Base-by-base conservation (phyloP, 2,113 vertebrate genomes). In the Chrysochloris asiatica region DNA sequence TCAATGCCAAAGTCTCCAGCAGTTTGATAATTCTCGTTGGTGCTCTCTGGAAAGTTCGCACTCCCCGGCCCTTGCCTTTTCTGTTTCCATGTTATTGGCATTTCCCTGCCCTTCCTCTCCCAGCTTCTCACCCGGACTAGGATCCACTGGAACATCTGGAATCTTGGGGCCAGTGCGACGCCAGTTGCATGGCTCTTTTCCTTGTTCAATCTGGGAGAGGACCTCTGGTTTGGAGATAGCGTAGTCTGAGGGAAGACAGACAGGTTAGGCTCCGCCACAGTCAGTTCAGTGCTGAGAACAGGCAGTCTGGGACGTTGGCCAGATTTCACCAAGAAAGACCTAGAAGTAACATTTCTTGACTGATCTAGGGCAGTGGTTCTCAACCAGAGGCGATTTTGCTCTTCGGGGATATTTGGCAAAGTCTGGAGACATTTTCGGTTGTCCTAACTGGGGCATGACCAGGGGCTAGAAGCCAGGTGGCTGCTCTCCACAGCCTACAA, bases 161-260 rank as follows among this genome's bases (percentile, higher is more conserved):
- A 94, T 80, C 78, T 96, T 95, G 52, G 93, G 83, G 61, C 83
- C 82, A 0, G 4, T 1, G 3, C 73, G 89, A 6, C 92, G 91
- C 93, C 93, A 95, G 3, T 0, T 3, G 47, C 96, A 95, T 0
- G 96, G 94, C 36, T 98, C 97, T 82, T 96, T 96, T 17, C 94
- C 97, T 30, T 86, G 95, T 26, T 97, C 96, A 0, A 81, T 83
- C 38, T 92, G 95, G 83, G 97, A 95, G n/a, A 97, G 94, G 28
- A 97, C 89, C 48, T 96, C 95, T 0, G 97, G 96, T 50, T 96
- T 97, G 95, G 97, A 96, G 77, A 96, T 93, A 90, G 96, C 96
- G 0, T 97, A 97, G 78, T 97, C 97, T 97, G 89, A 83, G 89
- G 90, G 95, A 36, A 28, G 85, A 96, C 7, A 30, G 14, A 61